Base-by-base conservation (phyloP, 2,113 vertebrate genomes). In the Triplophysa siluroides region DNA sequence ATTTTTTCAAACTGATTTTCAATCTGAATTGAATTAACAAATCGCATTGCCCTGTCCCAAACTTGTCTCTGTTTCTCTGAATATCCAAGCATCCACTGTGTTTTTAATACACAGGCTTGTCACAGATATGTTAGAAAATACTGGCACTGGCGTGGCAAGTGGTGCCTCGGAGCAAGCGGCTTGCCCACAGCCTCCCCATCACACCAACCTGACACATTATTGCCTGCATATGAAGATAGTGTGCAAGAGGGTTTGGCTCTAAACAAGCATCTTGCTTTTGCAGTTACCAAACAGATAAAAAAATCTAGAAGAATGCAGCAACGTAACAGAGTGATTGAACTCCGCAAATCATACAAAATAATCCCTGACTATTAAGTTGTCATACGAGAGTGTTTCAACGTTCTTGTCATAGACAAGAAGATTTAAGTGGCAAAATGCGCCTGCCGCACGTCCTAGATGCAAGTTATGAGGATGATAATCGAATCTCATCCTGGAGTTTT, bases 141-240 rank as follows among this genome's bases (percentile, higher is more conserved):
- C 88, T 92, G 88, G 87, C 92, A 91, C 85, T 80, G 75, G 19
- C 70, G 88, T 93, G 91, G 84, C 86, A 93, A 92, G 90, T 91
- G 91, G 88, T 90, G 88, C 89, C 86, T 87, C 82, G 2, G 89
- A 85, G 89, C 84, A 84, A 85, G 86, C 85, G 87, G 85, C 86
- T 85, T 88, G 89, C 87, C 89, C 85, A 83, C 76, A 87, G 83
- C 89, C 89, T 87, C 83, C 84, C 87, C 90, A 82, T 92, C 88
- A 85, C 91, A 91, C 87, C 79, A 84, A 65, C 81, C 16, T 88
- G 84, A 85, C 85, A 93, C 89, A 94, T 93, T 93, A 88, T 87
- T 29, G 88, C 80, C 85, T 76, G 82, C 69, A 83, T 83, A 83
- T 88, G 91, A 84, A 83, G 91, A 91, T 84, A 29, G 70, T 66